phyloP scores from a whole-genome alignment of 1,140 invertebrate genomes.

The Drosophila kepulauana region DNA sequence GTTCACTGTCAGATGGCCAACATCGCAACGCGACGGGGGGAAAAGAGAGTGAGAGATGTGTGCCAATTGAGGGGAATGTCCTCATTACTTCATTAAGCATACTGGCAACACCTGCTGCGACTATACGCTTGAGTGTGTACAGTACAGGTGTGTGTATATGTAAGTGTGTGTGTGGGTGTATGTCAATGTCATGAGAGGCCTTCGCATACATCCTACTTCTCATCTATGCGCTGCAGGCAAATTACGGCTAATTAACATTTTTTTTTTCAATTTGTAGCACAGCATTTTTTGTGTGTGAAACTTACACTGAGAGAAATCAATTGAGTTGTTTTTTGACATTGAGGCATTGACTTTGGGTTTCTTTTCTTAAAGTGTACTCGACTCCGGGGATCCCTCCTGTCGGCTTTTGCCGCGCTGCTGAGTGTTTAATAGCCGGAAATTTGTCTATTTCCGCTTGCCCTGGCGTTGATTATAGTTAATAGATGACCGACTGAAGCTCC shows the following conservation, averaged over 20 bases:
- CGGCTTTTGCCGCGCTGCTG: constrained; percentile 73
- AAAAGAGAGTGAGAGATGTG: no score
- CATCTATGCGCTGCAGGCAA: constrained; percentile 50
- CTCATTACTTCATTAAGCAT: constrained; percentile 74
- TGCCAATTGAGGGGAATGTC: constrained; percentile 23
- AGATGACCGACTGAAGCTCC: constrained; percentile 75
- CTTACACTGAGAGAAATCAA: constrained; percentile 39
- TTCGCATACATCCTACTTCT: constrained; percentile 22
- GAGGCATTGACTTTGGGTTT: not conserved
- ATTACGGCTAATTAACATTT: constrained; percentile 80
- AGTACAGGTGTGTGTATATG: constrained; percentile 7
- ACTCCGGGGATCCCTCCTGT: constrained; percentile 25
- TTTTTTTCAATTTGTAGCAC: constrained; percentile 69
- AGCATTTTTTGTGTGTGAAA: constrained; percentile 15
- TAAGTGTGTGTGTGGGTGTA: constrained; percentile 30
- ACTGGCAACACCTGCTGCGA: constrained; percentile 70
- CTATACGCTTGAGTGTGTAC: constrained; percentile 19
- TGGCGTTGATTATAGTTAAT: constrained; percentile 84
- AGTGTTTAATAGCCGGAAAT: constrained; percentile 83
- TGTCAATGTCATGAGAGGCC: constrained; percentile 69
- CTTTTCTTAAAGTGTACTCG: constrained; percentile 55
- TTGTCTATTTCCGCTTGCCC: constrained; percentile 81
- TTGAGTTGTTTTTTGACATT: not conserved
- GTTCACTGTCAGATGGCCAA: constrained; percentile 53
- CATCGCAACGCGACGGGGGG: not conserved